Base-by-base conservation (phyloP, 2,888 invertebrate species). In the Cheilosia soror region DNA sequence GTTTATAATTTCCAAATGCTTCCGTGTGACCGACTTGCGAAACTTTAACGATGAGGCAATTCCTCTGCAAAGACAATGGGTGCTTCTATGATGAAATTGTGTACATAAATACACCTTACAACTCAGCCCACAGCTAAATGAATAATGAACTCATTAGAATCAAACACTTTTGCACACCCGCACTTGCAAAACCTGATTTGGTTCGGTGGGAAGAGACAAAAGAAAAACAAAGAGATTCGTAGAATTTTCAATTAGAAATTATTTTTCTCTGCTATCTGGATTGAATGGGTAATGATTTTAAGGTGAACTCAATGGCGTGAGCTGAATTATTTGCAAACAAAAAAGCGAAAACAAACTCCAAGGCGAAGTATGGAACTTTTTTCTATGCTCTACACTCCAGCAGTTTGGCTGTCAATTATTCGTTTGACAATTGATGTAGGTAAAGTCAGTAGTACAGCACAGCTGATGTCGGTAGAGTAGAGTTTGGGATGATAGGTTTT, bases 391-490 rank as follows among this genome's bases (percentile, higher is more conserved):
- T 33, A 13, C 65, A 42, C 42, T 58, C 33, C 57, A 72, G 55
- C 27, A 60, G 27, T n/a, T 66, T 62, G 4, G 11, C 71, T 83
- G 72, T 73, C 78, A 77, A 25, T 72, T 49, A 29, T 49, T 13
- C 27, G 15, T 58, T 58, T 71, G 71, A 58, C 58, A 58, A 37
- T 60, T 71, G 6, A 27, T 20, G 40, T 40, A 11, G 47, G 57
- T 69, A 37, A 37, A 20, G 31, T 42, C 6, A 5, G 5, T 9
- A n/a, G 13, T 13, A 11, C 6, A 27, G 29, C 37, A 57, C 83
- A 83, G 73, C 83, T 79, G 73, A 25, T 51, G 66, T 63, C 78
- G 83, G 79, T 73, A 73, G 1, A 20, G 37, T 20, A 29, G 66
- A 9, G 11, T 6, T 1, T 11, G 0, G 7, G 4, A 2, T 1